Base-by-base conservation (phyloP, 2,888 invertebrate species). In the Apamea sordens region DNA sequence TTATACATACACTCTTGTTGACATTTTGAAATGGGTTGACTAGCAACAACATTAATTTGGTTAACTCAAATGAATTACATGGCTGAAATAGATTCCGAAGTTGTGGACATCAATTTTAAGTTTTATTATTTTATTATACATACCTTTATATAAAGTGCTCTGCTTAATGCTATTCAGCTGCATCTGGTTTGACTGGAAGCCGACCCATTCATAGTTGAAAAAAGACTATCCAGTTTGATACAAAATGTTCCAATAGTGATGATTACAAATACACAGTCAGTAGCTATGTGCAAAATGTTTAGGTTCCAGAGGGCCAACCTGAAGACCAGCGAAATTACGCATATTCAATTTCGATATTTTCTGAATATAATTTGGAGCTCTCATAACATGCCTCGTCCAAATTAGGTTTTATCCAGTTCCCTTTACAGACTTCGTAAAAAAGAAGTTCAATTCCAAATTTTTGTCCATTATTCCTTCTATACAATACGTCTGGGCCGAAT, bases 401-500 rank as follows among this genome's bases (percentile, higher is more conserved):
- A 84, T 70, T 73, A 73, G 69, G 73, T 63, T 73, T 65, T 28
- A 13, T 15, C 8, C 21, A 79, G 64, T 53, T 41, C 24, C 8
- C 24, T 67, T 56, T 24, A 59, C 32, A 56, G 18, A 15, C 32
- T 73, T 41, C 18, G 41, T 65, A 74, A 80, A 78, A 86, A 63
- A 63, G 68, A 44, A 32, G n/a, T 59, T 28, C n/a, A 61, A 69
- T 76, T 75, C 70, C n/a, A 65, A 82, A 84, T 73, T 74, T 82
- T 74, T 63, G 70, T 56, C 59, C 82, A 59, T 86, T 76, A 81
- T 81, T 74, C 61, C 77, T 85, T 85, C 41, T 63, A 65, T 69
- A 77, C 80, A 77, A 87, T 84, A 77, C 82, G 74, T 73, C 71
- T 81, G 79, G 82, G 70, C 41, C 73, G 78, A 63, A 89, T 87